Base-by-base conservation (phyloP, 2,888 invertebrate genomes). In the Microctonus aethiopoides region DNA sequence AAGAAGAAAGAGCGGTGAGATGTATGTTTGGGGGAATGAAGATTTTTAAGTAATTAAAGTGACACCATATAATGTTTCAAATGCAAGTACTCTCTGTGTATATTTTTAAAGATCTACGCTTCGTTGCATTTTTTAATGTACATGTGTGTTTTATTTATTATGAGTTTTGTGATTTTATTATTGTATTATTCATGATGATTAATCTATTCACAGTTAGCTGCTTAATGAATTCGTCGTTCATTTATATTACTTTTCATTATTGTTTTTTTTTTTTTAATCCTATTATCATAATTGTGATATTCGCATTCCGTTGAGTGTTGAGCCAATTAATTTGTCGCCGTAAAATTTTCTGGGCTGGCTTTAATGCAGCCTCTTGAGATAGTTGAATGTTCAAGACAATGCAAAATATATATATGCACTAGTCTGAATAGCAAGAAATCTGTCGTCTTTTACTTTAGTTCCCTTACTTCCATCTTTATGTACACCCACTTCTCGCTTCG, bases 1-100 rank as follows among this genome's bases (percentile, higher is more conserved):
- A 22, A 20, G 63, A 52, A 52, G 26, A 52, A 32, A 34, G 51
- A 13, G n/a, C n/a, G n/a, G n/a, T 32, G 34, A 34, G 52, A 51
- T 16, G 16, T 16, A 46, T n/a, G n/a, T n/a, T 46, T 16, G 16
- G 46, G 16, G 16, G 16, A 46, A 46, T 46, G 46, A 46, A 46
- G 46, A 46, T 63, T 63, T 62, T 63, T 63, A 63, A 63, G 63
- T 63, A 63, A 63, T 63, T 63, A 63, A 63, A 63, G 63, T 63
- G 52, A 63, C 63, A 52, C 63, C 52, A 46, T 46, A 52, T 46
- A 52, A 63, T 63, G 63, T 63, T 63, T 52, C 52, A 63, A 63
- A 63, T 63, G 51, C 34, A 63, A 63, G 24, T 24, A 51, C 46
- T 46, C 41, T 51, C 16, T 63, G 16, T 63, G 51, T 52, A 32